These are phyloP conservation scores for Edolisoma coerulescens DNA, from an alignment of 2,113 vertebrate genomes.

Conservation along the genomic window DNA sequence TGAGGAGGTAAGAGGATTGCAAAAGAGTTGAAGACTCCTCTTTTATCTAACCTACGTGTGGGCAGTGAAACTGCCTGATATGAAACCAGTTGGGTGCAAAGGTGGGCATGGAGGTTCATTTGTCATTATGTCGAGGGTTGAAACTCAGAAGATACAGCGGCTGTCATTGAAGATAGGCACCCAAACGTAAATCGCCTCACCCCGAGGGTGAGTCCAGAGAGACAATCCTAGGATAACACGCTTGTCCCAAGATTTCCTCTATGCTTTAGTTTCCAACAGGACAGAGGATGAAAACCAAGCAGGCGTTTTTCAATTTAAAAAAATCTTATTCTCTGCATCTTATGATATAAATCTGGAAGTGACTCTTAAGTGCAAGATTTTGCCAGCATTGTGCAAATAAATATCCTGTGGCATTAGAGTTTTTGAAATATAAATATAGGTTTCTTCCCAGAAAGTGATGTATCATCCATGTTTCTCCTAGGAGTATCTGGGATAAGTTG, in stretches of 20 bases:
- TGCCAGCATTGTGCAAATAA: background rate
- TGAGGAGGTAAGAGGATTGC: constrained; percentile 51
- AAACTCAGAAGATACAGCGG: background rate
- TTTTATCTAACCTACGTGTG: constrained; percentile 49
- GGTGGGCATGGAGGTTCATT: constrained; percentile 46
- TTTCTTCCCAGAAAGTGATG: background rate
- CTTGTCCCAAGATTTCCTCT: background rate
- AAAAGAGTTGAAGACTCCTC: background rate
- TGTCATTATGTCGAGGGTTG: constrained; percentile 17
- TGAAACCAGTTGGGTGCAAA: constrained; percentile 39
- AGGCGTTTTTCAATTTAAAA: background rate
- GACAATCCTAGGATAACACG: background rate
- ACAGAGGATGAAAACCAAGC: background rate
- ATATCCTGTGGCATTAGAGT: background rate
- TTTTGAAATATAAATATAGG: background rate
- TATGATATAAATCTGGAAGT: background rate
- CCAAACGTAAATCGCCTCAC: background rate
- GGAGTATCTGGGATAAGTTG: background rate
- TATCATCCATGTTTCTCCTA: background rate
- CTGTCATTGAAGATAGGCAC: background rate
- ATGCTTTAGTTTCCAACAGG: background rate
- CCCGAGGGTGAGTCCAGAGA: background rate
- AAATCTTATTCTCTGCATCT: background rate
- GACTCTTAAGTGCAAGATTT: background rate
- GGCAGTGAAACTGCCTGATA: constrained; percentile 55